These are phyloP conservation scores for Microctenopoma steveboyesi DNA, from an alignment of 2,797 vertebrate genomes.

Conservation along the genomic window DNA sequence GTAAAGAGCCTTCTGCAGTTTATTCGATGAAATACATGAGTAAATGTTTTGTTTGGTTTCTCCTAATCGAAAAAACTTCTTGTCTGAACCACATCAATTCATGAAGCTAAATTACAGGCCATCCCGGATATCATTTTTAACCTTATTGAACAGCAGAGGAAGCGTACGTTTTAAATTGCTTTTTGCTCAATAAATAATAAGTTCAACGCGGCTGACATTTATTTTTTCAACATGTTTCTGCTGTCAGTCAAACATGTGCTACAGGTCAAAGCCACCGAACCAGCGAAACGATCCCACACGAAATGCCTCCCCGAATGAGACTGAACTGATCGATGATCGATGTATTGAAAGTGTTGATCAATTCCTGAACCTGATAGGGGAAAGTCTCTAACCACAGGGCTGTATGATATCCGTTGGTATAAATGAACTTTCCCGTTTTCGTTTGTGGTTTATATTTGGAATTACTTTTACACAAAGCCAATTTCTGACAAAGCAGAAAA, in stretches of 20 bases:
- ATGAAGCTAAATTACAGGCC: constrained; percentile 17
- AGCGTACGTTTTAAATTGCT: not conserved
- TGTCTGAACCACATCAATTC: not conserved
- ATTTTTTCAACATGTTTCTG: constrained; percentile 31
- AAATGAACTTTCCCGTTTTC: not conserved
- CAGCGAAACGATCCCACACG: constrained; percentile 42
- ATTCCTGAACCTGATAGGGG: constrained; percentile 57
- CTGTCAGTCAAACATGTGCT: constrained; percentile 21
- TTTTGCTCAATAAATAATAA: constrained; percentile 35
- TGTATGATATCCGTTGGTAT: constrained; percentile 38
- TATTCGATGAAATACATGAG: not conserved
- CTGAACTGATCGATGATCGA: constrained; percentile 71
- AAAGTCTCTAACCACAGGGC: constrained; percentile 47
- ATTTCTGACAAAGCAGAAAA: not conserved
- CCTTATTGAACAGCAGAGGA: constrained; percentile 7
- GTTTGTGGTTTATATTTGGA: not conserved
- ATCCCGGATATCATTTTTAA: constrained; percentile 10
- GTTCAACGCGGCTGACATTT: constrained; percentile 39
- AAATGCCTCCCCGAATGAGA: constrained; percentile 44
- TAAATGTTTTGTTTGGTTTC: not conserved
- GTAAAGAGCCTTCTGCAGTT: not conserved
- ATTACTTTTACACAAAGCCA: not conserved
- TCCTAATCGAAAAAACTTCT: constrained; percentile 1
- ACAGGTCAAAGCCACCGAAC: constrained; percentile 49
- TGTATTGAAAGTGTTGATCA: constrained; percentile 65